These are phyloP conservation scores for Microcebus tavaratra DNA, from an alignment of 2,113 vertebrate species.

Conservation along the genomic window DNA sequence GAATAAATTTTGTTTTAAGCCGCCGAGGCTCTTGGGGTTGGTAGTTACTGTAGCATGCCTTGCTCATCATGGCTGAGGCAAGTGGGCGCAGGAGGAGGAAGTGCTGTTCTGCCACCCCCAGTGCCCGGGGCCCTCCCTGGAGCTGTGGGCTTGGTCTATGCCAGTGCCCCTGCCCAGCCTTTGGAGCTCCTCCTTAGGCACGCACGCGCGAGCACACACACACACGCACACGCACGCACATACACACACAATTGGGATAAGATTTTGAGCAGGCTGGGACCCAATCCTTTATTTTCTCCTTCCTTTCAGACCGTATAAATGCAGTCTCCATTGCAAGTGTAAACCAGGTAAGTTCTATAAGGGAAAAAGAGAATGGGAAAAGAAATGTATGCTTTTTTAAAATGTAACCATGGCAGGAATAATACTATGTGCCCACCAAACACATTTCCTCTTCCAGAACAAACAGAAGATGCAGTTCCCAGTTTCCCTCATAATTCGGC, in stretches of 20 bases:
- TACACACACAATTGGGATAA: background rate
- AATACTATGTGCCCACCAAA: background rate
- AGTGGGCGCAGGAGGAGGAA: background rate
- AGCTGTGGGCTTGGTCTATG: accelerated
- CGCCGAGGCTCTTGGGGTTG: too few relatives aligned
- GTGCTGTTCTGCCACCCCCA: accelerated
- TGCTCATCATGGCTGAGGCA: background rate
- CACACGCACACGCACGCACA: too few relatives aligned
- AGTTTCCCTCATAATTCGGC: background rate
- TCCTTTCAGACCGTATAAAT: background rate
- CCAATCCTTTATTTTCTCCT: background rate
- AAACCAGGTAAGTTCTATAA: background rate
- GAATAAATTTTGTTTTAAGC: background rate
- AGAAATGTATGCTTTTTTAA: background rate
- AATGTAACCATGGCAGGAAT: too few relatives aligned
- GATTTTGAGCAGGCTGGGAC: background rate
- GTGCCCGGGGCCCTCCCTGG: background rate
- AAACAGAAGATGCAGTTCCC: background rate
- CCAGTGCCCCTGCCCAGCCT: background rate
- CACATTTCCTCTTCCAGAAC: background rate
- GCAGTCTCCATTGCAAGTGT: background rate
- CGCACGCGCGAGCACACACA: too few relatives aligned
- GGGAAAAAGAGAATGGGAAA: background rate
- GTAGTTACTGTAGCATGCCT: too few relatives aligned
- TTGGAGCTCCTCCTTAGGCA: background rate